Base-by-base conservation (phyloP, 2,113 vertebrate species). In the Gopherus evgoodei region DNA sequence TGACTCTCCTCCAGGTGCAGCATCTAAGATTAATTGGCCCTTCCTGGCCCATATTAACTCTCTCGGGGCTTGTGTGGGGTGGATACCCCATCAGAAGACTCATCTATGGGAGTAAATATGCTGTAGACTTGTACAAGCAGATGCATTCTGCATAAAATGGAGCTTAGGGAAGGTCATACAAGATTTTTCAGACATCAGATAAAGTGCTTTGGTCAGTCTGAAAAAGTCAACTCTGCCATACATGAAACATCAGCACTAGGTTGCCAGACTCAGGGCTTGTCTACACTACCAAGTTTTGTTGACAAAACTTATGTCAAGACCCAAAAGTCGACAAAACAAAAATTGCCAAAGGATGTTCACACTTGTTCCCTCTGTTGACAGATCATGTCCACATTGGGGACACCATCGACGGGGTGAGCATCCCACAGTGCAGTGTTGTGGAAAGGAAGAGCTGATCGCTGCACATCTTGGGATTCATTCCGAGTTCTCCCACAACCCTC, bases 221-320 rank as follows among this genome's bases (percentile, higher is more conserved):
- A 72, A 95, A 72, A 95, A 93, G 49, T 81, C 44, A 92, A 75
- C 17, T 78, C 83, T 59, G 11, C 29, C 79, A 86, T 92, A 93
- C 56, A 80, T 53, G 27, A 91, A 91, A 86, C 83, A 17, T 38
- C 35, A 90, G 21, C 19, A 50, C 10, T 6, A 5, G 56, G 5
- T 9, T 59, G 38, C 22, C n/a, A 83, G 24, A 90, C 44, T 91
- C 50, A 50, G 50, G 50, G 50, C 50, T 50, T 4, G 13, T 50
- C 50, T 50, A 50, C 50, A 50, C 50, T 50, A 50, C 4, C 50
- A 50, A 16, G 50, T 50, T 50, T 50, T 50, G 14, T 50, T 50
- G 50, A 50, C 50, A 16, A 50, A 50, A 50, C 13, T 50, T 50
- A 50, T 50, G 50, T 50, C 13, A 13, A 50, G 50, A 50, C 50